Evolutionary conservation across 30 jellyfish, hydroid and myxozoan genomes (phyloP).

Genomic region (Turritopsis rubra): DNA sequence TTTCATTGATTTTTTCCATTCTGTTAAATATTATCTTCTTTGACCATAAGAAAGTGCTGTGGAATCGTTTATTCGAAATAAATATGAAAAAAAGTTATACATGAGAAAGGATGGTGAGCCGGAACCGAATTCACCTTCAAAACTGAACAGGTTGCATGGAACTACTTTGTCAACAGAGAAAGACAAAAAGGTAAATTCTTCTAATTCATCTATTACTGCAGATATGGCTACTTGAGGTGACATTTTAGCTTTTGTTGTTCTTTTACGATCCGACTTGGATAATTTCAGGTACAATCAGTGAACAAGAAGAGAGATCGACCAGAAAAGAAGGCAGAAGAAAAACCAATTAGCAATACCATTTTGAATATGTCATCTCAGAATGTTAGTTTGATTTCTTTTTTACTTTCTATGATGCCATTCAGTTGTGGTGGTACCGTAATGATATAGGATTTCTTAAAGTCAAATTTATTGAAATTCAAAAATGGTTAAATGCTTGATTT

Average conservation of each 20-base stretch:
- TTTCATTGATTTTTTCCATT: neutral
- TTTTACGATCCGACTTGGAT: neutral
- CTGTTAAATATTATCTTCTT: neutral
- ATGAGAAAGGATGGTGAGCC: slow-evolving; percentile 75
- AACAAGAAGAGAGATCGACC: neutral
- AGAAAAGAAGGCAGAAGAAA: slow-evolving; percentile 26
- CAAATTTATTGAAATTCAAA: too few relatives aligned
- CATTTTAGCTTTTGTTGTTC: neutral
- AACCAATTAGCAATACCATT: slow-evolving; percentile 20
- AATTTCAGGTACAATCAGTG: slow-evolving; percentile 10
- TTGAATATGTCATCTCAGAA: slow-evolving; percentile 19
- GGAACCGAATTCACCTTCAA: slow-evolving; percentile 34
- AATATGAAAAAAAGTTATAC: slow-evolving; percentile 76
- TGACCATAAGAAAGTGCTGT: slow-evolving; percentile 44
- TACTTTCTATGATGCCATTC: too few relatives aligned
- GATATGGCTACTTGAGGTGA: too few relatives aligned
- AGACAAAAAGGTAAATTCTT: slow-evolving; percentile 15
- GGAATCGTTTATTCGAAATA: slow-evolving; percentile 75
- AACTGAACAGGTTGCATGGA: neutral
- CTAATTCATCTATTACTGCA: too few relatives aligned
- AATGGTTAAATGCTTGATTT: too few relatives aligned
- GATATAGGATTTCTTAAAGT: too few relatives aligned
- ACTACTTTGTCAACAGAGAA: slow-evolving; percentile 18
- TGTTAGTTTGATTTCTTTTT: neutral
- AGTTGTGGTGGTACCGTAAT: too few relatives aligned